Conservation (phyloP, 2,888 invertebrate genomes). For the Ceratothoa steindachneri region DNA sequence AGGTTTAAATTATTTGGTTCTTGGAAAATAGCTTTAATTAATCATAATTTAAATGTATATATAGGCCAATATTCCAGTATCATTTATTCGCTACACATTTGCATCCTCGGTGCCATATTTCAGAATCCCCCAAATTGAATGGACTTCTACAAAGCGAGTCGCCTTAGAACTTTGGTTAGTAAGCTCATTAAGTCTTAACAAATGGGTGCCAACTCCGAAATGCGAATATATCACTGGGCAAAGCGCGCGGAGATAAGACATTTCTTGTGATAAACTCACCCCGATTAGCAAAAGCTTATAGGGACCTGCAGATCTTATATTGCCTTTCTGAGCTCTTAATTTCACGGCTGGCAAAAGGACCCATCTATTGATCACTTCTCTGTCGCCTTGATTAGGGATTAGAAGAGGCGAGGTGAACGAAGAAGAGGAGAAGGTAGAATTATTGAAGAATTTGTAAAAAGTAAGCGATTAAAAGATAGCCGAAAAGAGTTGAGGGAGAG, state of each 20-base stretch:
- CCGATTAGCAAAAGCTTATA: constrained; percentile 5
- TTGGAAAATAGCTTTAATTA: no score
- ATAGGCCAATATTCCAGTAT: no score
- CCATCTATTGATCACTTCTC: background rate
- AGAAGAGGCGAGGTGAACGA: no score
- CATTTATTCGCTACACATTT: no score
- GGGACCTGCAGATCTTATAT: no score
- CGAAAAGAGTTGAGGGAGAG: no score
- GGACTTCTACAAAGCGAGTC: background rate
- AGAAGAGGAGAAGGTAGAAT: no score
- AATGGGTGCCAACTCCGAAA: background rate
- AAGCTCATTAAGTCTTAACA: background rate
- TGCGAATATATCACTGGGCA: constrained; percentile 1
- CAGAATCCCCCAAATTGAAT: background rate
- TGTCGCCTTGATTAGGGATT: constrained; percentile 1
- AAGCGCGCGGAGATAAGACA: background rate
- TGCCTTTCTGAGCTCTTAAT: background rate
- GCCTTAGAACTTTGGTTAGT: background rate
- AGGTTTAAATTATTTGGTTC: no score
- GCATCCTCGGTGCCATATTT: background rate
- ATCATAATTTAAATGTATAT: no score
- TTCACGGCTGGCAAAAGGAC: constrained; percentile 6
- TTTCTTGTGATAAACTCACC: background rate
- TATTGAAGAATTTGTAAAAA: no score
- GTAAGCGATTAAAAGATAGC: no score